Evolutionary conservation across 2,797 vertebrate species (phyloP), one percentile per base, ranked within the genome.

Genomic region (Acrocephalus scirpaceus): DNA sequence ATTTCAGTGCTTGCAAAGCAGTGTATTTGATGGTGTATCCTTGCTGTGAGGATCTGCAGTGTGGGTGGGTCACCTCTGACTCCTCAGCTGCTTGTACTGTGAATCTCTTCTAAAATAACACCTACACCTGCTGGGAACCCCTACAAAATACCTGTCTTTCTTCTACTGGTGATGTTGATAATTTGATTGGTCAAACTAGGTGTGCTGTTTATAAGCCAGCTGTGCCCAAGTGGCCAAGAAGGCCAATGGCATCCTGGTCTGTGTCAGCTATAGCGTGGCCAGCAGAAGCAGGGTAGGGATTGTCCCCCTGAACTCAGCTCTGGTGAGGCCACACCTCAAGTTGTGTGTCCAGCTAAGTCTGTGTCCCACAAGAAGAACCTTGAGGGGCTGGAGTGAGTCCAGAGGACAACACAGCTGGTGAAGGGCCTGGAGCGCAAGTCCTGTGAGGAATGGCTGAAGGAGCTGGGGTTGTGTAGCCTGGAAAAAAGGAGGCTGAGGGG

Each of bases 401-500:
- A 75, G 32, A 82, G 27, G 16, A 16, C 19, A n/a, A 0, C 1
- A 3, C 32, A 62, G 36, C 19, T 56, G 48, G 36, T 42, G 36
- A n/a, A 62, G 19, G 22, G 4, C 38, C 19, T 75, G 56, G 44
- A 38, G 44, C 44, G 21, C 34, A 30, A 18, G 10, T 13, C 30
- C 6, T 15, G 3, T 9, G 32, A 64, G 19, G 16, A 50, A 1
- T 0, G 0, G 4, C 48, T 69, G 36, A 62, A 16, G 32, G 23
- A 38, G 27, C 21, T 42, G 44, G 5, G 32, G 4, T 4, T 36
- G 21, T 67, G 40, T 36, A 54, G 16, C 22, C 7, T 50, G 16
- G 18, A 18, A 7, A n/a, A 38, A 57, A 57, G 27, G 32, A 44
- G 13, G 17, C 11, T 75, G 9, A 29, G 27, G 32, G 9, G 11